These are phyloP conservation scores for Lasaia peninsularis DNA, from an alignment of 1,140 invertebrate species.

Conservation along the genomic window DNA sequence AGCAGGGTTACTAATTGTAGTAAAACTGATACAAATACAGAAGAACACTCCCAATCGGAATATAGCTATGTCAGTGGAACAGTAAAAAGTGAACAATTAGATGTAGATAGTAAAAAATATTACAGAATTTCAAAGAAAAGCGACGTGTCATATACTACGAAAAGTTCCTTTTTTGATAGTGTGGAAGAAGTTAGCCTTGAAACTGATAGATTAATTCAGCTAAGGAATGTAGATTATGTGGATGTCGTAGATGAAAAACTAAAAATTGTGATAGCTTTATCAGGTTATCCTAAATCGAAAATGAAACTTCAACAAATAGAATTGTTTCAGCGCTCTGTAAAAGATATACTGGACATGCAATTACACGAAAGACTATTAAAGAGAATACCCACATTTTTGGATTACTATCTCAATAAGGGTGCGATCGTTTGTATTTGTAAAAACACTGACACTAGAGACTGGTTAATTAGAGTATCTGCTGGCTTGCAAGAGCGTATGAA, in stretches of 20 bases:
- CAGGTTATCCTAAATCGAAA: conserved; percentile 55
- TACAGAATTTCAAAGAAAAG: conserved; percentile 31
- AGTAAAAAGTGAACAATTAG: conserved; percentile 31
- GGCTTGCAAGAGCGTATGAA: conserved; percentile 61
- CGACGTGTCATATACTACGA: conserved; percentile 38
- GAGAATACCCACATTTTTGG: conserved; percentile 44
- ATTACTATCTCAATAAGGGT: conserved; percentile 61
- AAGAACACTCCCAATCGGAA: conserved; percentile 32
- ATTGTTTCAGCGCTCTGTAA: conserved; percentile 42
- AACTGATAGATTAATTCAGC: conserved; percentile 47
- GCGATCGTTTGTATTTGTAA: conserved; percentile 64
- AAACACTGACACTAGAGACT: conserved; percentile 52
- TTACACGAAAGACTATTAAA: conserved; percentile 53
- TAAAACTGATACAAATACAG: conserved; percentile 27
- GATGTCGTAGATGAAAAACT: conserved; percentile 51
- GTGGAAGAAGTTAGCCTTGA: conserved; percentile 52
- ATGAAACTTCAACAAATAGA: conserved; percentile 54
- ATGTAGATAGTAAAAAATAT: conserved; percentile 36
- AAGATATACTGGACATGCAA: conserved; percentile 62
- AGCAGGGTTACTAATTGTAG: conserved; percentile 14
- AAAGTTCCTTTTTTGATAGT: conserved; percentile 42
- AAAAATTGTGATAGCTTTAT: conserved; percentile 53
- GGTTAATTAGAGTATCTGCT: conserved; percentile 51
- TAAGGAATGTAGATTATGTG: conserved; percentile 55
- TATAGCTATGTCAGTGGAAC: conserved; percentile 34